Evolutionary conservation across 2,888 invertebrate species (phyloP), one percentile per base, ranked within the genome.

Genomic region (Acleris sparsana): DNA sequence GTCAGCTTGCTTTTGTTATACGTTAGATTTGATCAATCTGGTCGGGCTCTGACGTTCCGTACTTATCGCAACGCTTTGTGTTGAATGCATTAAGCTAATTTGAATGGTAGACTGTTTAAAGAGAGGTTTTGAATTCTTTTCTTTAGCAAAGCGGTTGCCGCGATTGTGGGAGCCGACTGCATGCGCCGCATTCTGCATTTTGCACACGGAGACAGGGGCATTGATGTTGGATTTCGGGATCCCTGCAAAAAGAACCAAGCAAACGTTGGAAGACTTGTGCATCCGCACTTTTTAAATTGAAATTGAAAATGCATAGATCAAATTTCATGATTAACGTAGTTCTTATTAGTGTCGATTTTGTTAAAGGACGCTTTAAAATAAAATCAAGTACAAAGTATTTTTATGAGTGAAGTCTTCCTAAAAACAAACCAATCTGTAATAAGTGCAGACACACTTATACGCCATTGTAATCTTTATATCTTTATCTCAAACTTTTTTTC

Each of bases 71-170:
- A 78, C 80, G 86, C 89, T 92, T 92, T 91, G 90, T 89, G 82
- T 79, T 84, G 83, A 78, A 85, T 82, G 88, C 90, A 91, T 91
- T 92, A 88, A 89, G 89, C 91, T 92, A 91, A 92, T 92, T 92
- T 91, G 91, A 92, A 92, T 91, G 87, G 88, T 80, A 84, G 84
- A 87, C 80, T 76, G 79, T 77, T 89, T 85, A 88, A 90, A 89
- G 90, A 88, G 86, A 85, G 84, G 88, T 90, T 90, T 89, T 80
- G 85, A 85, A 88, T 89, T 86, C 85, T 86, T 88, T 86, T 85
- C 86, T 90, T 90, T 89, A 82, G 78, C 80, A 79, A 80, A 82
- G 79, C 80, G 80, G 80, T 79, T 80, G 84, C 80, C 84, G 85
- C 82, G 87, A 88, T 86, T 89, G 89, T 89, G 84, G 80, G 81